A percentile compares a stretch with the other conserved stretches of the same genome.
phyloP scores from a whole-genome alignment of 2,113 vertebrate genomes.

The Dicentrarchus labrax region DNA sequence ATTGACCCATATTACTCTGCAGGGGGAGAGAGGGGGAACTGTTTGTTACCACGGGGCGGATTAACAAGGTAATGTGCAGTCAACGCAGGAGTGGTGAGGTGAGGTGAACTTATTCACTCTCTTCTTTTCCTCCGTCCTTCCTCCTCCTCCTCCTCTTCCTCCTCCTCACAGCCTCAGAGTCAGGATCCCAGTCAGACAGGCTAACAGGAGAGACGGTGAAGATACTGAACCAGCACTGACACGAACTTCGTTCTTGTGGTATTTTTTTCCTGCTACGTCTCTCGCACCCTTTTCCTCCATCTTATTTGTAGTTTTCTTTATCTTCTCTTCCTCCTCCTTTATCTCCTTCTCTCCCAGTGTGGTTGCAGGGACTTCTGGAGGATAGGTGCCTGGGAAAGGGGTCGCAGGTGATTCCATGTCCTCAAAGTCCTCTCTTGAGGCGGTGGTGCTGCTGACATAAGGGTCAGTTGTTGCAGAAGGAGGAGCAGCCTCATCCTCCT shows the following conservation, averaged over 20 bases:
- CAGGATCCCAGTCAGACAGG: conserved; percentile 45
- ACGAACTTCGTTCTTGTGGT: accelerated
- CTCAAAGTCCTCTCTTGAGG: not conserved
- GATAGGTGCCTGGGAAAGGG: not conserved
- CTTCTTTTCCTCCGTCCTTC: not conserved
- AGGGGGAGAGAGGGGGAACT: not conserved
- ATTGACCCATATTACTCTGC: conserved; percentile 15
- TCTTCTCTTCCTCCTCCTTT: not conserved
- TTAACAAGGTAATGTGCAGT: conserved; percentile 36
- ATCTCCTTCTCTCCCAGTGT: not conserved
- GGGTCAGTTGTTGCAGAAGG: not conserved
- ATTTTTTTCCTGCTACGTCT: not conserved
- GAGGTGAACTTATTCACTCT: not conserved
- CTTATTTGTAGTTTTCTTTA: not conserved
- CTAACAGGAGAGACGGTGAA: conserved; percentile 4
- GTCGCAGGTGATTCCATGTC: not conserved
- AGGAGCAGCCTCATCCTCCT: not conserved
- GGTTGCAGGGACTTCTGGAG: not conserved
- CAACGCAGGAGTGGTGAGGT: conserved; percentile 9
- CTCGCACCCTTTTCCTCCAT: not conserved
- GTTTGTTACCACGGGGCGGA: conserved; percentile 19
- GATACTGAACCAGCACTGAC: not conserved
- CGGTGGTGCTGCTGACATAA: not conserved
- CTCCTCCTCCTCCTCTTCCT: conserved; percentile 19
- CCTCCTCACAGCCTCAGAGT: conserved; percentile 53